These are phyloP conservation scores for Nomada ferruginata DNA, from an alignment of 2,888 invertebrate genomes.

Conservation along the genomic window DNA sequence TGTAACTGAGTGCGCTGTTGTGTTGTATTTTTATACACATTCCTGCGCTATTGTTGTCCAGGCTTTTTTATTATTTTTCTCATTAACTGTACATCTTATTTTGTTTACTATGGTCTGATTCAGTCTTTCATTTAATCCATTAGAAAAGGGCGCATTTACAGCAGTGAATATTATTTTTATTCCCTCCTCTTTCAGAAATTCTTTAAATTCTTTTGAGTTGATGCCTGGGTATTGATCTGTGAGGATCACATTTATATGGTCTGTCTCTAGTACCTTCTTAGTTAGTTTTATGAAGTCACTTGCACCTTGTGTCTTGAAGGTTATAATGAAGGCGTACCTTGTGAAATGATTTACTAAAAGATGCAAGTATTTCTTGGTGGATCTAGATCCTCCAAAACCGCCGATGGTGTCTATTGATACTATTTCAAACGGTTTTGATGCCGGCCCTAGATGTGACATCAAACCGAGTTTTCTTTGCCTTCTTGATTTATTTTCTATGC, in stretches of 20 bases:
- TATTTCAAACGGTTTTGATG: slow-evolving; percentile 14
- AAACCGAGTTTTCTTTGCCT: background rate
- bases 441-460: slow-evolving; percentile 13
- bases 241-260: background rate
- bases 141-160: background rate
- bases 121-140: no score
- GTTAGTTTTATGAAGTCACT: slow-evolving; percentile 32
- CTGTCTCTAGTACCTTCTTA: background rate
- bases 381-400: slow-evolving; percentile 10
- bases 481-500: slow-evolving; percentile 14
- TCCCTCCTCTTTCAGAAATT: slow-evolving; percentile 3
- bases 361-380: slow-evolving; percentile 23
- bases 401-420: slow-evolving; percentile 22
- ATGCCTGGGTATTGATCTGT: slow-evolving; percentile 33
- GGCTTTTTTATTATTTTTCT: slow-evolving; percentile 13
- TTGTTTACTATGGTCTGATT: slow-evolving; percentile 10
- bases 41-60: slow-evolving; percentile 24
- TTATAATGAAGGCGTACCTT: slow-evolving; percentile 24
- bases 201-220: slow-evolving; percentile 27
- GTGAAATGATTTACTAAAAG: slow-evolving; percentile 28
- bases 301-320: slow-evolving; percentile 20
- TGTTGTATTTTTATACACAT: slow-evolving; percentile 16
- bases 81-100: slow-evolving; percentile 38
- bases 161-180: slow-evolving; percentile 17
- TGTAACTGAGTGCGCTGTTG: slow-evolving; percentile 27